Percentiles rank a stretch among this genome's conserved stretches.
Evolutionary conservation across 2,797 vertebrate species (phyloP).

Genomic region (Mormyrus proboscirostris): DNA sequence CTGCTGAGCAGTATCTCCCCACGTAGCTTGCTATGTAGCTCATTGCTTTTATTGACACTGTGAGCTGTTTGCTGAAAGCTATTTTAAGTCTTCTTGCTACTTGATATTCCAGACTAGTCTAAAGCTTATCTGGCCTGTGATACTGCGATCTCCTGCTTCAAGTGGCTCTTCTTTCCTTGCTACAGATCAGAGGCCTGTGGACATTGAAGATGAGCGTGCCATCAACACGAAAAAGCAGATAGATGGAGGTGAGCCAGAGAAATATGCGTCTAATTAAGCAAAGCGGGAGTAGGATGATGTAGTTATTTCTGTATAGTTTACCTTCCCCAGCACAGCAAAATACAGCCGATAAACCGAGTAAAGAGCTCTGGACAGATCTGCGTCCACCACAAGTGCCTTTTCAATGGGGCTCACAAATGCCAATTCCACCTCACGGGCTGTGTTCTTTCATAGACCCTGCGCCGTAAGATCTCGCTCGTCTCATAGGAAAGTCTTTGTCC

Average conservation of each 20-base stretch:
- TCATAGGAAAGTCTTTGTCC: slow-evolving; percentile 12
- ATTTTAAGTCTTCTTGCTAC: not conserved
- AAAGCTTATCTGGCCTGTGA: not conserved
- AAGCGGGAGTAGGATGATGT: not conserved
- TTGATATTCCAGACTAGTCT: not conserved
- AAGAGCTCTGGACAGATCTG: not conserved
- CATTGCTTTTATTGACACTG: not conserved
- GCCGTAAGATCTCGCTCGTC: not conserved
- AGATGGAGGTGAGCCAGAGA: slow-evolving; percentile 55
- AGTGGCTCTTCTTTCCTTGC: slow-evolving; percentile 40
- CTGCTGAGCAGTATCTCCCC: not conserved
- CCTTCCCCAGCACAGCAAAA: not conserved
- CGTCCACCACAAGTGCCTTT: not conserved
- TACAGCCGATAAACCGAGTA: not conserved
- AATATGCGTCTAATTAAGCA: not conserved
- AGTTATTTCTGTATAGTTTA: not conserved
- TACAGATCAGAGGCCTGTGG: slow-evolving; percentile 58
- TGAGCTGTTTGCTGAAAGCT: not conserved
- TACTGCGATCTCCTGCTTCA: slow-evolving; percentile 29
- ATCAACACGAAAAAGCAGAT: slow-evolving; percentile 52
- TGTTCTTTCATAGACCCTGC: not conserved
- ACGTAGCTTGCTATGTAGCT: not conserved
- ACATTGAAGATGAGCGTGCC: slow-evolving; percentile 59
- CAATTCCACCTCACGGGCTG: not conserved
- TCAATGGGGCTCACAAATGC: not conserved